These are phyloP conservation scores for Ceratosolen fusciceps DNA, from an alignment of 1,140 invertebrate species.

Conservation along the genomic window DNA sequence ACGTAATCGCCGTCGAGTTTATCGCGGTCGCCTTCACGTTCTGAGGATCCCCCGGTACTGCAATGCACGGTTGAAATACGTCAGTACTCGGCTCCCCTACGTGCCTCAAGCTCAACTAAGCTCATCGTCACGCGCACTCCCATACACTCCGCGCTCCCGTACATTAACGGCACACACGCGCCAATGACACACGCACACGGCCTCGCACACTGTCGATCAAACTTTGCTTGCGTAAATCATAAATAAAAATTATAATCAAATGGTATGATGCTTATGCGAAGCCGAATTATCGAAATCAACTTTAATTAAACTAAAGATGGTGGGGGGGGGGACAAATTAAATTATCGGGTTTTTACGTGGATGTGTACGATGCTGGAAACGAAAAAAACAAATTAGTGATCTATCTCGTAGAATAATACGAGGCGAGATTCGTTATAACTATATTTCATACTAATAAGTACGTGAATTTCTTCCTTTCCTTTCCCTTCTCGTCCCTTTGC, in stretches of 20 bases:
- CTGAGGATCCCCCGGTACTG: conserved; percentile 96
- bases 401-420: conserved; percentile 9
- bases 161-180: conserved; percentile 7
- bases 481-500: not conserved
- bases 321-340: conserved; percentile 29
- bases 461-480: not conserved
- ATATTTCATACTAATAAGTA: not conserved
- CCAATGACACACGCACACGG: not conserved
- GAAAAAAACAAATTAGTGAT: conserved; percentile 41
- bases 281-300: conserved; percentile 20
- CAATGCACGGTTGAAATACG: conserved; percentile 62
- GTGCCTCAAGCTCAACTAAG: conserved; percentile 43
- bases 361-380: conserved; percentile 40
- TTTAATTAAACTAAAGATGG: conserved; percentile 33
- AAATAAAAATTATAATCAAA: conserved; percentile 21
- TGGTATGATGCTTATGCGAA: not conserved
- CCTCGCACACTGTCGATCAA: conserved; percentile 19
- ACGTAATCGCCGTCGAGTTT: conserved; percentile 96
- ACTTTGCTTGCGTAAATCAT: conserved; percentile 13
- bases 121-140: conserved; percentile 35
- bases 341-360: conserved; percentile 8
- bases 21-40: conserved; percentile 88
- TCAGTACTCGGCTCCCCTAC: conserved; percentile 12
- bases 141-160: conserved; percentile 12
- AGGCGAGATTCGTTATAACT: not conserved